phyloP scores from a whole-genome alignment of 2,888 invertebrate species.

The Pandemis heparana region DNA sequence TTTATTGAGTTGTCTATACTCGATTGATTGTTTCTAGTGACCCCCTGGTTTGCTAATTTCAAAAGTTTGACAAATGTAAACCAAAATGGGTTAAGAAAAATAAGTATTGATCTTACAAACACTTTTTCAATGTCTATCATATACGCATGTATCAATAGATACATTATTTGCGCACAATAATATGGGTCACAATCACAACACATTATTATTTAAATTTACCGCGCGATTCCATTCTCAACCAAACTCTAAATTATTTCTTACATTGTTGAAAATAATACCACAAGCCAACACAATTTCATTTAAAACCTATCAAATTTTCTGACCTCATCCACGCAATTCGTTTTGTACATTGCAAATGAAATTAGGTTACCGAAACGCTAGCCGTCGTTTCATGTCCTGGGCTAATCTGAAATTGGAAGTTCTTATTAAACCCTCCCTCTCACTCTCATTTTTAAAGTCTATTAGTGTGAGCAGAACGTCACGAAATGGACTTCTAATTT shows the following conservation, averaged over 20 bases:
- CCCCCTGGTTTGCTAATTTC: neutral
- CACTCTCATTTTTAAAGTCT: no score
- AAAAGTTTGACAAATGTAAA: neutral
- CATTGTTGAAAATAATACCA: neutral
- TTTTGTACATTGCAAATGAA: neutral
- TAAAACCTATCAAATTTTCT: neutral
- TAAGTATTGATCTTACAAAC: no score
- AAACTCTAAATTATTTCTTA: neutral
- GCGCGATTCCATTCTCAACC: no score
- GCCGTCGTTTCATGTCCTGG: conserved; percentile 12
- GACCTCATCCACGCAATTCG: neutral
- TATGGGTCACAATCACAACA: no score
- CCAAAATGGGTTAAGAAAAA: neutral
- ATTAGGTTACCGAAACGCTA: conserved; percentile 7
- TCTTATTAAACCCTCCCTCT: no score
- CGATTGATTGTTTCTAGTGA: neutral
- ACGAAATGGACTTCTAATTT: no score
- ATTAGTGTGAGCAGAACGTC: no score
- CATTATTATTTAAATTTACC: no score
- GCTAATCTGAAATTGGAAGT: no score
- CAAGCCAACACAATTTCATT: neutral
- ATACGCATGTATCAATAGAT: no score
- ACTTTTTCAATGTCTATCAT: no score
- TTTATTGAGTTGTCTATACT: neutral
- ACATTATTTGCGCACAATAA: no score